Evolutionary conservation across 2,113 vertebrate species (phyloP), one percentile per base, ranked within the genome.

Genomic region (Brachyhypopomus gauderio): DNA sequence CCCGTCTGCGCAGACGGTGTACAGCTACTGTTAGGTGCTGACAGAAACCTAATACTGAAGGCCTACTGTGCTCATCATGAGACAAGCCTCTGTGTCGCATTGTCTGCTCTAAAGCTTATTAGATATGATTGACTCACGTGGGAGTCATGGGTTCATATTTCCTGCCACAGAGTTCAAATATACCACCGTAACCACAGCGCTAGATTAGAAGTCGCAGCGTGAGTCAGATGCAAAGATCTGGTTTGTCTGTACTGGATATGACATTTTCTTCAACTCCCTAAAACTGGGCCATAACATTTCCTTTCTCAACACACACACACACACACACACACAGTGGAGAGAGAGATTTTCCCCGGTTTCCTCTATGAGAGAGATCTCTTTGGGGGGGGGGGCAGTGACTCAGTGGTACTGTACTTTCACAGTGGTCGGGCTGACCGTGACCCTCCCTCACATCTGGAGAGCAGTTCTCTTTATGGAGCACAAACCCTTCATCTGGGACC

Each of bases 401-500:
- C 64, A 84, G 56, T 75, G 77, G 62, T 79, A 69, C 78, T 75
- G 72, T 80, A 79, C 77, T 63, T 72, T 80, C 71, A 80, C 75
- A 72, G 64, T 71, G 77, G 82, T 75, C 77, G 55, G 72, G 78
- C 64, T 84, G 56, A 79, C 82, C 48, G 34, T 83, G 74, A 69
- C 71, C 64, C 63, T 75, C 48, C 30, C 77, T 79, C 22, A 16
- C 82, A 84, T 84, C 77, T 84, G 82, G 77, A 74, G 64, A 75
- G 64, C 34, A 25, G 48, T 73, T 69, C 63, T 79, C 77, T 84
- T 84, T 84, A 80, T 80, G 72, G 38, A 76, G 56, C 1, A 25
- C 66, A 81, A 81, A 71, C 64, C 72, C 56, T 75, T 79, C 82
- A 84, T 84, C 82, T 84, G 82, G 72, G 82, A 78, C 56, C 82